Conservation (phyloP, 2,888 invertebrate species). For the Chouioia cunea region DNA sequence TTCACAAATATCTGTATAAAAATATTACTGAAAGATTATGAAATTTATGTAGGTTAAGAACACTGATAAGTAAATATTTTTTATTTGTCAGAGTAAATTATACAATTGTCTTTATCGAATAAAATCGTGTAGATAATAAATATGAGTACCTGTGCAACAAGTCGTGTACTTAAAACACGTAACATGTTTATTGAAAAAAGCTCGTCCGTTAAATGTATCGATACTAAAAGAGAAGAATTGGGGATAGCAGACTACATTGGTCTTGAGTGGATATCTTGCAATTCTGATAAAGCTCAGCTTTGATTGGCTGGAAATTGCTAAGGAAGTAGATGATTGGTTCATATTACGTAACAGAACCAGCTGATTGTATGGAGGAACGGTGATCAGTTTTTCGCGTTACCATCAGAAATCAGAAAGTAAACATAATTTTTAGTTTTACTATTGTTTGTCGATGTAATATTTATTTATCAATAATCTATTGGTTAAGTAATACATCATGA, state of each 20-base stretch:
- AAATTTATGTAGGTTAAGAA: no score
- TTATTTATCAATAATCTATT: not conserved
- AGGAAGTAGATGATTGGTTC: slow-evolving; percentile 33
- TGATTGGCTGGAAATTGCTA: slow-evolving; percentile 34
- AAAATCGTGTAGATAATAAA: no score
- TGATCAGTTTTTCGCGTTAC: not conserved
- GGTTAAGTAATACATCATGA: no score
- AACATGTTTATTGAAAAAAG: slow-evolving; percentile 10
- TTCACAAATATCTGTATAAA: no score
- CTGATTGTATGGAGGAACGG: slow-evolving; percentile 28
- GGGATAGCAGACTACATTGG: no score
- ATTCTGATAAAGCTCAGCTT: not conserved
- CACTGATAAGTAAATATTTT: no score
- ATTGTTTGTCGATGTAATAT: not conserved
- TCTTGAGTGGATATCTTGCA: not conserved
- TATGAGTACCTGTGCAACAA: slow-evolving; percentile 8
- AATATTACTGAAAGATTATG: no score
- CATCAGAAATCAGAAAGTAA: not conserved
- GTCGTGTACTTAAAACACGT: not conserved
- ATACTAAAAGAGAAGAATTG: slow-evolving; percentile 4
- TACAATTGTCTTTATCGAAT: no score
- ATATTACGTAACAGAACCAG: slow-evolving; percentile 45
- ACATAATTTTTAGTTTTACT: no score
- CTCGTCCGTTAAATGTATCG: no score
- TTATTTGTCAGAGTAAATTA: no score